phyloP scores from a whole-genome alignment of 2,888 invertebrate genomes.

The Ditylenchus weischeri region DNA sequence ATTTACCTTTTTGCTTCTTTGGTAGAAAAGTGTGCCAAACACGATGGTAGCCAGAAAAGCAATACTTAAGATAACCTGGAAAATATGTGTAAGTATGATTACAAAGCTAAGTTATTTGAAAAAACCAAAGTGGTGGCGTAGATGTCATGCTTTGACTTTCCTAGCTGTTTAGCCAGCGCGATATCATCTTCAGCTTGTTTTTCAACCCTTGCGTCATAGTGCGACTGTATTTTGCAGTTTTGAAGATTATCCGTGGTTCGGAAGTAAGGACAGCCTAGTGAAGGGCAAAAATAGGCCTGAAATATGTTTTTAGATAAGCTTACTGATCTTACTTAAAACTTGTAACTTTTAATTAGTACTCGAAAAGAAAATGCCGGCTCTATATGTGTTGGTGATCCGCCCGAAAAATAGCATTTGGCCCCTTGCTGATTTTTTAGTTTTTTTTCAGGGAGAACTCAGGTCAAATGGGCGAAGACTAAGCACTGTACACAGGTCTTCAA shows the following conservation, averaged over 20 bases:
- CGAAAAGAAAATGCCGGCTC: no score
- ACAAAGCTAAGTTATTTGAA: no score
- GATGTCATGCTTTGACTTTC: constrained; percentile 32
- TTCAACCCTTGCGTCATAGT: constrained; percentile 38
- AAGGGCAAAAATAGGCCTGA: constrained; percentile 45
- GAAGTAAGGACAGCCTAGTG: constrained; percentile 52
- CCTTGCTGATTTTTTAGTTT: no score
- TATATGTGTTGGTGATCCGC: no score
- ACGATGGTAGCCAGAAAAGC: constrained; percentile 41
- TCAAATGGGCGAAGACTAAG: no score
- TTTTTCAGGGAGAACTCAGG: no score
- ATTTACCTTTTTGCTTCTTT: constrained; percentile 37
- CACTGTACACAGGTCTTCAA: no score
- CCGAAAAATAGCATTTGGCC: no score
- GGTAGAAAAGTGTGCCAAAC: constrained; percentile 50
- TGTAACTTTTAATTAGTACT: no score
- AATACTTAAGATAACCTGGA: constrained; percentile 36
- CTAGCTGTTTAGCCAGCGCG: constrained; percentile 11
- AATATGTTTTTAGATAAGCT: not conserved
- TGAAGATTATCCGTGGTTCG: constrained; percentile 48
- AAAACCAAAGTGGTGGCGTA: constrained; percentile 39
- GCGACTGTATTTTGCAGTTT: constrained; percentile 42
- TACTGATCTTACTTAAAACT: no score
- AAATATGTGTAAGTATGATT: no score
- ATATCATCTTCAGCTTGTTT: constrained; percentile 34